Evolutionary conservation across 2,797 vertebrate genomes (phyloP).

Genomic region (Ctenopoma multispine): DNA sequence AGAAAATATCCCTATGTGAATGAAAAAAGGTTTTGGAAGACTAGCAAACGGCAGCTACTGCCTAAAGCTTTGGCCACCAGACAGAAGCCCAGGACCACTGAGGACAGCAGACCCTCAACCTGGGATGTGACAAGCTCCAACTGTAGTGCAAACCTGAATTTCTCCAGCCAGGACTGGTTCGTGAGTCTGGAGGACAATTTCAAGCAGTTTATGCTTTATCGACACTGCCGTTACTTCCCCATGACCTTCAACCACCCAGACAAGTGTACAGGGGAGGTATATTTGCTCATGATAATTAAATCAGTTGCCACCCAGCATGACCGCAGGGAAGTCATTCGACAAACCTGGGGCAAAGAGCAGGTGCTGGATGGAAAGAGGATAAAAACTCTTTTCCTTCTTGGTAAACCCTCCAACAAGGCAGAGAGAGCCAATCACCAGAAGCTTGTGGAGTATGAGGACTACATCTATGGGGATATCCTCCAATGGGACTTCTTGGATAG

Average conservation of each 20-base stretch:
- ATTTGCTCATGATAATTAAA: constrained; percentile 93
- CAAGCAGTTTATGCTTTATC: constrained; percentile 92
- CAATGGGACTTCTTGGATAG: constrained; percentile 97
- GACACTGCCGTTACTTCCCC: constrained; percentile 95
- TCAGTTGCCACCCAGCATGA: constrained; percentile 93
- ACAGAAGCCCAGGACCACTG: not conserved
- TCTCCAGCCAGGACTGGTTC: constrained; percentile 89
- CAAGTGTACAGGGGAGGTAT: constrained; percentile 86
- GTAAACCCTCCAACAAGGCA: constrained; percentile 86
- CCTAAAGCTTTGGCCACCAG: constrained; percentile 1
- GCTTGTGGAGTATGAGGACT: constrained; percentile 93
- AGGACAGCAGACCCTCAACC: constrained; percentile 33
- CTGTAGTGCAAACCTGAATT: constrained; percentile 90
- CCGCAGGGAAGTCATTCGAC: constrained; percentile 92
- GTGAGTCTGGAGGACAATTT: constrained; percentile 88
- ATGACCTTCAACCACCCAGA: constrained; percentile 93
- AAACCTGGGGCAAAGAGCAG: constrained; percentile 93
- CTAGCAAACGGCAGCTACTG: not conserved
- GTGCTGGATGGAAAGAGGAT: constrained; percentile 82
- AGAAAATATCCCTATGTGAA: constrained; percentile 35
- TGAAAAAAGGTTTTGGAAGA: constrained; percentile 87
- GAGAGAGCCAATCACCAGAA: constrained; percentile 94
- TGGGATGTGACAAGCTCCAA: constrained; percentile 91
- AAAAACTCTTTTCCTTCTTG: constrained; percentile 91
- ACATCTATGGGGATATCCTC: constrained; percentile 92